Base-by-base conservation (phyloP, 2,113 vertebrate genomes). In the Pelecanoides urinatrix region DNA sequence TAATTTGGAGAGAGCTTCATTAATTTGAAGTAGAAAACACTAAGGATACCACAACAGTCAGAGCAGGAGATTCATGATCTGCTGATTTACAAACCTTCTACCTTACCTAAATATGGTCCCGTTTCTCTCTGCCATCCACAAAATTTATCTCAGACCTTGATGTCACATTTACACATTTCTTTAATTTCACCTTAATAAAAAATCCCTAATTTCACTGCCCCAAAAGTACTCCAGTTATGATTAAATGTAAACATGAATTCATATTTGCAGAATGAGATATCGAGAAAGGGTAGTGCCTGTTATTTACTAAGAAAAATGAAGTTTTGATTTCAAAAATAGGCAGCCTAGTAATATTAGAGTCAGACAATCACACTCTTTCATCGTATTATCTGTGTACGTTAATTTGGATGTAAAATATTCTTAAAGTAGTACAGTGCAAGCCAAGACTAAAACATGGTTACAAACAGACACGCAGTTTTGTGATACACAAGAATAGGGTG, bases 351-450 rank as follows among this genome's bases (percentile, higher is more conserved):
- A 40, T 32, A 49, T 11, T 30, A 53, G 19, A 70, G 19, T 58
- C 58, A 79, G 49, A 23, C 6, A 81, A 52, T 47, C 26, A 40
- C 13, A 30, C 8, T 30, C 9, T 34, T 75, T 36, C 38, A 52
- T 47, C 0, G 0, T 38, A 8, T 16, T 63, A 4, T n/a, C 20
- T 70, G 10, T 68, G 21, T 53, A n/a, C 1, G 11, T 55, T 71
- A 55, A 26, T 88, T 67, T 77, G 25, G 22, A 26, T 72, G 13
- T 45, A 85, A 66, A 62, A 2, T 19, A 32, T 38, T 86, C 14
- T 25, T 67, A 76, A 65, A 73, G 30, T 61, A 71, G 10, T 30
- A 58, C 27, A 72, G 10, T 4, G 1, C 12, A 83, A 82, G 30
- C 7, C 26, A 80, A 34, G 27, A 66, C 16, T 49, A 59, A 77